A percentile compares a stretch with the other conserved stretches of the same genome.
These are phyloP conservation scores for Drosophila cracens DNA, from an alignment of 2,888 invertebrate species.

Conservation along the genomic window DNA sequence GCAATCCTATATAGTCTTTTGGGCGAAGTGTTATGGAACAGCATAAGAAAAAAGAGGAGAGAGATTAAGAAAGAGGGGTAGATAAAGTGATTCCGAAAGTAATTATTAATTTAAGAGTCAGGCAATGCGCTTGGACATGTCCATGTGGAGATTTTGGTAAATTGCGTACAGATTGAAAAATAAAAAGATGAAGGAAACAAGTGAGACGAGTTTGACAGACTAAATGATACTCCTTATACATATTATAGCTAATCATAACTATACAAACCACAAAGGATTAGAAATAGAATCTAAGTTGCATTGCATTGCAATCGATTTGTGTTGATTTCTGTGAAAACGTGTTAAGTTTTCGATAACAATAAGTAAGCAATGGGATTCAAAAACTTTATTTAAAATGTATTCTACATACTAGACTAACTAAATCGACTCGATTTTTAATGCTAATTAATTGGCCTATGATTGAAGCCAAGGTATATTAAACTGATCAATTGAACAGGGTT, in stretches of 20 bases:
- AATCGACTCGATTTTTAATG: background rate
- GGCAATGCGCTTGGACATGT: conserved; percentile 61
- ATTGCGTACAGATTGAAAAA: conserved; percentile 63
- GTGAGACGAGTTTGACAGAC: background rate
- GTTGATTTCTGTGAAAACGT: background rate
- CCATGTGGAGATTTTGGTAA: conserved; percentile 53
- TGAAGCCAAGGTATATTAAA: conserved; percentile 88
- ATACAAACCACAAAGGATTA: background rate
- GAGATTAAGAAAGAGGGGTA: conserved; percentile 6
- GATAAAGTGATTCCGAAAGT: conserved; percentile 43
- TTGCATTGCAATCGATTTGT: background rate
- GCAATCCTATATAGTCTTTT: conserved; percentile 15
- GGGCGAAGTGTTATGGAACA: conserved; percentile 41
- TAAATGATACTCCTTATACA: too few relatives aligned
- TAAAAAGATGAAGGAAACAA: conserved; percentile 17
- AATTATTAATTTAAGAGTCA: conserved; percentile 73
- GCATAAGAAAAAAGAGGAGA: conserved; percentile 19
- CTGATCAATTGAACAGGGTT: conserved; percentile 83
- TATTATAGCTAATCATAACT: background rate
- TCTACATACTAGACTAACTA: background rate
- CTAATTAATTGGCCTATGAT: conserved; percentile 86
- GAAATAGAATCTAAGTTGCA: background rate
- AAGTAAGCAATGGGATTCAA: background rate
- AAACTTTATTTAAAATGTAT: background rate
- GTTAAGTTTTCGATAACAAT: background rate